Base-by-base conservation (phyloP, 2,888 invertebrate genomes). In the Melanchra persicariae region DNA sequence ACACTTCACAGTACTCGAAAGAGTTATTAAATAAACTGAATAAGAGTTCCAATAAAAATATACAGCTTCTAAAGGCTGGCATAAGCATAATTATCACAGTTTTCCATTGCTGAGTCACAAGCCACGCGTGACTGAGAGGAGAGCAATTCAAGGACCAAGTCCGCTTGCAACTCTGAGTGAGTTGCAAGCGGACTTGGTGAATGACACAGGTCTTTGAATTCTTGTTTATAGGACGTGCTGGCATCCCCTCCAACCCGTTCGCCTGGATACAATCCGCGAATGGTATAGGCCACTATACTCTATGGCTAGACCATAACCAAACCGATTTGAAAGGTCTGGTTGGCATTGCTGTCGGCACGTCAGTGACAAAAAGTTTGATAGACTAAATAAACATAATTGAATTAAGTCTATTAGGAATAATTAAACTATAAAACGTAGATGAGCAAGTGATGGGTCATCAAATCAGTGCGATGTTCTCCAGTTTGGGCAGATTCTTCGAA, bases 401-500 rank as follows among this genome's bases (percentile, higher is more conserved):
- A 22, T 45, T 5, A 49, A 66, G 15, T 45, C 2, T 26, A 66
- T 12, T n/a, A 15, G n/a, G 12, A 15, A 40, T 9, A 15, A 22
- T 30, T 4, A 8, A 24, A 10, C 4, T 24, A 37, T 43, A 34
- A 37, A 34, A 47, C 5, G 7, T 58, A 52, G 40, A 17, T 17
- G 0, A 34, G 10, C 34, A 12, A 30, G 26, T 17, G 2, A 96
- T 96, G 96, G 96, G 96, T 22, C 93, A 95, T 64, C 93, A 94
- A 78, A 79, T 96, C 3, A 95, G 94, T 82, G 84, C 91, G 24
- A 85, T 96, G 22, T 91, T 96, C 62, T 94, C 94, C 24, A 91
- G 96, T 26, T 84, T 96, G 30, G 93, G 94, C 34, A 91, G 94
- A 73, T 95, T 96, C 85, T 96, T 96, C 79, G 96, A 96, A 83